Evolutionary conservation across 2,113 vertebrate species (phyloP).

Genomic region (Seriola aureovittata): DNA sequence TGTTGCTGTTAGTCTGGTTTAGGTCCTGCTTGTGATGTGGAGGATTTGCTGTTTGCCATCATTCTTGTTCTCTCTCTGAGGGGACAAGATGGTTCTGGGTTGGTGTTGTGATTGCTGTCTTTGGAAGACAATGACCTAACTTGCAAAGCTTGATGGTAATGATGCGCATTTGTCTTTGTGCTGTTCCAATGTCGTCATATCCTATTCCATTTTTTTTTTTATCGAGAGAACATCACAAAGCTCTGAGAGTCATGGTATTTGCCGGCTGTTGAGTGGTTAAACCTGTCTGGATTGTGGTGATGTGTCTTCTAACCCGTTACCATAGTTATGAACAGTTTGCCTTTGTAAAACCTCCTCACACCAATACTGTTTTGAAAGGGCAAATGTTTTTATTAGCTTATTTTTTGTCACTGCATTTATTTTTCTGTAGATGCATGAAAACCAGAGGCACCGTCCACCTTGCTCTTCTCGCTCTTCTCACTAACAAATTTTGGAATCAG

Average conservation of each 20-base stretch:
- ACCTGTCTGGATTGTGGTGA: constrained; percentile 4
- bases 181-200: background rate
- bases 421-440: constrained; percentile 65
- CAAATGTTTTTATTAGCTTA: background rate
- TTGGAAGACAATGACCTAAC: constrained; percentile 24
- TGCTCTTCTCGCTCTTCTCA: constrained; percentile 33
- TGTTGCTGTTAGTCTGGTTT: constrained; percentile 57
- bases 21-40: constrained; percentile 50
- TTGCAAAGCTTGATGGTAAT: constrained; percentile 41
- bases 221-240: constrained; percentile 2
- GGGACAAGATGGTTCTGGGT: constrained; percentile 38
- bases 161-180: background rate
- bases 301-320: constrained; percentile 1
- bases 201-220: background rate
- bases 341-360: background rate
- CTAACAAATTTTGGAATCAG: constrained; percentile 63
- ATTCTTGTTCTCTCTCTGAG: constrained; percentile 24
- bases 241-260: constrained; percentile 44
- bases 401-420: constrained; percentile 13
- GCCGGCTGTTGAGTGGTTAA: background rate
- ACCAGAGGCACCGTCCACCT: constrained; percentile 24
- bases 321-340: background rate
- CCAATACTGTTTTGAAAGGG: background rate
- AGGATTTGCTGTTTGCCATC: constrained; percentile 12
- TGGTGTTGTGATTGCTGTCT: constrained; percentile 14